Conservation (phyloP, 2,113 vertebrate species). For the Entomyzon cyanotis region DNA sequence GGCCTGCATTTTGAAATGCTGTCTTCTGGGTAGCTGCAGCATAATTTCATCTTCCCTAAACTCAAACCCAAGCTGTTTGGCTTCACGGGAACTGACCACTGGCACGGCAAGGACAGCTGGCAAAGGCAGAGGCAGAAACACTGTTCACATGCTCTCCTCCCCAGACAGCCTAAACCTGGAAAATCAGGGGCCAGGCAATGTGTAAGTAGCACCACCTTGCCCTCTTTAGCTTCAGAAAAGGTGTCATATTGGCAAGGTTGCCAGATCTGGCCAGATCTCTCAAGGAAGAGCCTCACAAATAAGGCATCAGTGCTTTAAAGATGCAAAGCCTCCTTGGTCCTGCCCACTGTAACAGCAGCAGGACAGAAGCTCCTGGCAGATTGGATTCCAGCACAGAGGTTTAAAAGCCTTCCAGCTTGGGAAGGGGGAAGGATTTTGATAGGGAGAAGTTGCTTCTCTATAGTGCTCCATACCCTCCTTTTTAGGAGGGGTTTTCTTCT, state of each 20-base stretch:
- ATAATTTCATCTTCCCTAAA: background rate
- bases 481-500: background rate
- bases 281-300: background rate
- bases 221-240: background rate
- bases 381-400: background rate
- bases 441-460: background rate
- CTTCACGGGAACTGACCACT: background rate
- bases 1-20: background rate
- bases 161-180: background rate
- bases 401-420: background rate
- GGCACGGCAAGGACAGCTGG: background rate
- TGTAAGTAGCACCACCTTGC: fast-evolving
- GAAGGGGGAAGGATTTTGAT: background rate
- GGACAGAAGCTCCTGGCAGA: background rate
- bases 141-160: background rate
- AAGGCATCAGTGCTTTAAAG: fast-evolving
- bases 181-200: background rate
- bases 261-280: background rate
- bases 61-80: background rate
- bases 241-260: background rate
- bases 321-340: background rate
- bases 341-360: background rate
- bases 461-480: background rate
- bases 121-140: background rate
- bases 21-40: background rate